Evolutionary conservation across 2,113 vertebrate species (phyloP).

Genomic region (Chloroceryle aenea): DNA sequence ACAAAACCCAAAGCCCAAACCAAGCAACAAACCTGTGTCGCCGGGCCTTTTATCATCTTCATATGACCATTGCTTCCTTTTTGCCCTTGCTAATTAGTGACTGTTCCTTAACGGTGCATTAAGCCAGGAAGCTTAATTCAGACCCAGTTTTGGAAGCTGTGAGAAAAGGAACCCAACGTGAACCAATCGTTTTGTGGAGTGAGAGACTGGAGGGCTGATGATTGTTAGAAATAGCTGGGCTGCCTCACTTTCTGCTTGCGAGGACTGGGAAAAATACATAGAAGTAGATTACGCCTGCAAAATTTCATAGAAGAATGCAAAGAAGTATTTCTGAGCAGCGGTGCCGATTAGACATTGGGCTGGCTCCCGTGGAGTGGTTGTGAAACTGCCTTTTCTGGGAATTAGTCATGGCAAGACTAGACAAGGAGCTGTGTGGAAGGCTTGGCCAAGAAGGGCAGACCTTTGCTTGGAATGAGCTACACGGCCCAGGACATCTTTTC

Average conservation of each 20-base stretch:
- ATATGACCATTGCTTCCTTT: neutral
- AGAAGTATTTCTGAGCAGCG: slow-evolving; percentile 13
- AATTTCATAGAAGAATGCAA: slow-evolving; percentile 20
- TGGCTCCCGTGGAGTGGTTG: slow-evolving; percentile 13
- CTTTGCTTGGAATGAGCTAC: neutral
- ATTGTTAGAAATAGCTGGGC: neutral
- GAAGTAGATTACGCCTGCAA: neutral
- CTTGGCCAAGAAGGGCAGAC: neutral
- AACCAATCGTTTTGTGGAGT: neutral
- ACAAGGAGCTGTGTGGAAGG: slow-evolving; percentile 14
- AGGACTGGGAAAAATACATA: neutral
- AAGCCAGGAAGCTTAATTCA: neutral
- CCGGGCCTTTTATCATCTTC: neutral
- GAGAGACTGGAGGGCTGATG: neutral
- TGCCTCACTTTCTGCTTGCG: neutral
- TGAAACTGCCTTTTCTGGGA: slow-evolving; percentile 67
- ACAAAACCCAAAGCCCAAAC: neutral
- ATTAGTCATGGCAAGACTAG: slow-evolving; percentile 57
- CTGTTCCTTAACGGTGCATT: slow-evolving; percentile 1
- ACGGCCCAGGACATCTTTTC: neutral
- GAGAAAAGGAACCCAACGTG: neutral
- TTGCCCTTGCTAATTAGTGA: neutral
- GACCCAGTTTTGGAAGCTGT: neutral
- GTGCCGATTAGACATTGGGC: slow-evolving; percentile 25
- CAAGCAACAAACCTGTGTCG: neutral